Evolutionary conservation across 2,888 invertebrate species (phyloP), one percentile per base, ranked within the genome.

Genomic region (Erannis defoliaria): DNA sequence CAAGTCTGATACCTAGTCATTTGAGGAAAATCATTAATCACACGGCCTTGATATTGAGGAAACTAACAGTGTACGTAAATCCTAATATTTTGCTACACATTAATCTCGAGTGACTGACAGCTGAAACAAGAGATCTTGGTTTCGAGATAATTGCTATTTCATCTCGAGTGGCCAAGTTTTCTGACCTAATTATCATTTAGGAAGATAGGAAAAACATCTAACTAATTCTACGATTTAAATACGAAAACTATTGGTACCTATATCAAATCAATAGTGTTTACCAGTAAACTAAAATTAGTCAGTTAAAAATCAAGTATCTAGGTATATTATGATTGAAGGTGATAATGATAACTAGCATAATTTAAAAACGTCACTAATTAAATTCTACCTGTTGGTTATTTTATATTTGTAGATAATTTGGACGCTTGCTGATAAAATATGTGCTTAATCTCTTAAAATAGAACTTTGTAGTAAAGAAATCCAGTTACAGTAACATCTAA

Each of bases 31-130:
- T 38, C n/a, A 48, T 46, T 42, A 48, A 10, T 46, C 19, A 46
- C 4, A 37, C 19, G 51, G 31, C 66, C 66, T 61, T 66, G 54
- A 31, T 31, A 38, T 53, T 18, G 48, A 51, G 43, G 63, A 55
- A 62, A 60, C 43, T 8, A 2, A 3, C 46, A 49, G 26, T 42
- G 16, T 45, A 38, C 29, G 43, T 38, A 26, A 57, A 37, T 43
- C 45, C 26, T 50, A 43, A 50, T 51, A 51, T 61, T 50, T 26
- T 14, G 46, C 18, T 16, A 45, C 42, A 21, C 31, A 55, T 62
- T 48, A 31, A 65, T 58, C 42, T 62, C 37, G 18, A 26, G 21
- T 48, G 56, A 55, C 33, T 51, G 51, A 26, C 55, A 33, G 49
- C 14, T 21, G 57, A 43, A 40, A 57, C 43, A 6, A 38, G 51